phyloP scores from a whole-genome alignment of 2,113 vertebrate genomes.

The Eleginops maclovinus region DNA sequence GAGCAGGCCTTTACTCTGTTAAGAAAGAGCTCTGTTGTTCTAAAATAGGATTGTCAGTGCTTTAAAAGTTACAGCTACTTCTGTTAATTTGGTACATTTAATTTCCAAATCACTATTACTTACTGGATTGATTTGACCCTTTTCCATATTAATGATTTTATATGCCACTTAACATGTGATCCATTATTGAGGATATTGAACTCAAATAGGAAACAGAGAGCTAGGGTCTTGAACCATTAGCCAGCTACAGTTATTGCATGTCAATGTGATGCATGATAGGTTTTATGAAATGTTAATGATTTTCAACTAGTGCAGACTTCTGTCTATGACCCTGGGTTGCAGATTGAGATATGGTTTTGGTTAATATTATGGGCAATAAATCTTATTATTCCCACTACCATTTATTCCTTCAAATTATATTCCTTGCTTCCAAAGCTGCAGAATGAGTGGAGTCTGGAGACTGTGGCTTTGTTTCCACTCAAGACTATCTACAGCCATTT shows the following conservation, averaged over 20 bases:
- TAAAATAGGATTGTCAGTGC: constrained; percentile 1
- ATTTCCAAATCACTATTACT: not conserved
- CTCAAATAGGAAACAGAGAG: not conserved
- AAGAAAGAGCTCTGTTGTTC: constrained; percentile 2
- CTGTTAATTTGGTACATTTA: not conserved
- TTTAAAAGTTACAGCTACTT: not conserved
- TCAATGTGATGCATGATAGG: constrained; percentile 6
- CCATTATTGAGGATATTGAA: not conserved
- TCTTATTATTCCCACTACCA: constrained; percentile 3
- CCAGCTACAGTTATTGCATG: not conserved
- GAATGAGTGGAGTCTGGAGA: not conserved
- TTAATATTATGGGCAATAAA: constrained; percentile 5
- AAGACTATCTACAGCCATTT: constrained; percentile 29
- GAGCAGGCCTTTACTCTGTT: not conserved
- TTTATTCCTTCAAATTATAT: not conserved
- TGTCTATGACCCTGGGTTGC: not conserved
- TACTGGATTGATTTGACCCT: not conserved
- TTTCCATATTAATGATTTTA: not conserved
- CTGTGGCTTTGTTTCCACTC: constrained; percentile 31
- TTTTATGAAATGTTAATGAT: constrained; percentile 3
- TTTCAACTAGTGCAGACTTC: not conserved
- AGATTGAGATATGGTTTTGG: constrained; percentile 11
- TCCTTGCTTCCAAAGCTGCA: constrained; percentile 9
- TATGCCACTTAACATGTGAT: not conserved
- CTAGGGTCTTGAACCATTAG: not conserved